Evolutionary conservation across 2,797 vertebrate species (phyloP), one percentile per base, ranked within the genome.

Genomic region (Sebastes reedi): DNA sequence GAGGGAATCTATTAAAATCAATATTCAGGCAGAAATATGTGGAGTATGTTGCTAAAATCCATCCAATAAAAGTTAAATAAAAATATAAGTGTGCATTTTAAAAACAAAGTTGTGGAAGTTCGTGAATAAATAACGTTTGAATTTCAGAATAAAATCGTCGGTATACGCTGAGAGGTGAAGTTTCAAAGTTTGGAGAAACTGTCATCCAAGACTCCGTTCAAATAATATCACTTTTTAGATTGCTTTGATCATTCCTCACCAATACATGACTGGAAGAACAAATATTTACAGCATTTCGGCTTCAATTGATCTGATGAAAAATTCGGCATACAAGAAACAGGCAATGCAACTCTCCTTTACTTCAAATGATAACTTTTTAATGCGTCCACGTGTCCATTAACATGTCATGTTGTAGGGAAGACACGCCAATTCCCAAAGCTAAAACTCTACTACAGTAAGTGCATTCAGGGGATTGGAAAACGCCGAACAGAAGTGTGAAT

Each of bases 221-320:
- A 32, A 67, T 18, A 6, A 0, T 1, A 2, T 10, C n/a, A 1
- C 3, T n/a, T 75, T 66, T 67, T 0, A 13, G 1, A 6, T 30
- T 30, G 3, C 2, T 3, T n/a, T 5, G 1, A 20, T 36, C 16
- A 3, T 18, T 9, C 7, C 1, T 1, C 34, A 8, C 2, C 42
- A 7, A 24, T 3, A 3, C 6, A 24, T 2, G 8, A n/a, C 8
- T 3, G 5, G 0, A 12, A 6, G 2, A 24, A 32, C 2, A 34
- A 1, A 4, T 10, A 1, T 18, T 24, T 3, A 2, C 4, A 0
- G 0, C 0, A 27, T 20, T 61, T 34, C 34, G 39, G 0, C 3
- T 60, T 60, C 0, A 2, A 1, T 0, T 13, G 12, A 69, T 2
- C 8, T 22, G 4, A 5, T 9, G 22, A 6, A 30, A 0, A 65